Conservation (phyloP, 2,113 vertebrate species). For the Phainopepla nitens region DNA sequence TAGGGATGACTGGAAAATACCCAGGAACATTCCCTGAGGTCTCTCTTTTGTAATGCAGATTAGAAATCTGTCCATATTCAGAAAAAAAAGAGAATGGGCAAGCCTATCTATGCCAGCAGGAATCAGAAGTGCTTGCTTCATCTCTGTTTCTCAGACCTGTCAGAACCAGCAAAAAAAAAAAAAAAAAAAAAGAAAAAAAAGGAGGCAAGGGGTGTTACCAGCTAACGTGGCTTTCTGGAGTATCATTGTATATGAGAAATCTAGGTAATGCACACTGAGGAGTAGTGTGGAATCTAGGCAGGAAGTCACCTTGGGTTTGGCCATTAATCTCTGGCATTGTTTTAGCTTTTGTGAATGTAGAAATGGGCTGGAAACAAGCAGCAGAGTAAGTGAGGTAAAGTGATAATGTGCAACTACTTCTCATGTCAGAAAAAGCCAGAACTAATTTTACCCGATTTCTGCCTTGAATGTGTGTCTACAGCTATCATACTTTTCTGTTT, state of each 20-base stretch:
- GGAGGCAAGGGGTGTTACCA: neutral
- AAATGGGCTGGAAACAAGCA: neutral
- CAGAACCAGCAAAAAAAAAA: neutral
- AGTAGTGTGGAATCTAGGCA: neutral
- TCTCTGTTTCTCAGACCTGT: neutral
- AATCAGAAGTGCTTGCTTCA: neutral
- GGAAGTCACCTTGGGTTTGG: neutral
- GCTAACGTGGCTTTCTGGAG: neutral
- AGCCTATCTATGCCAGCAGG: neutral
- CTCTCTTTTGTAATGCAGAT: neutral
- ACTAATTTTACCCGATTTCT: neutral
- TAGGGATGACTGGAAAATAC: neutral
- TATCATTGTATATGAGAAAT: fast-evolving
- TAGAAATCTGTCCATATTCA: neutral
- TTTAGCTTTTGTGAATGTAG: neutral
- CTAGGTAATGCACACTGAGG: fast-evolving
- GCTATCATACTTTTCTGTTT: neutral
- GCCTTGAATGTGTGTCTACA: neutral
- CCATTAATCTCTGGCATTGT: neutral
- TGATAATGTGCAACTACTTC: neutral
- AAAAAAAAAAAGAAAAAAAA: neutral
- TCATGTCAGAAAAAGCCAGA: neutral
- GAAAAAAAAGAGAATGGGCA: neutral
- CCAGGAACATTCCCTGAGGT: neutral
- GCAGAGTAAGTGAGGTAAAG: neutral